These are phyloP conservation scores for Regulus satrapa DNA, from an alignment of 2,113 vertebrate species.

Conservation along the genomic window DNA sequence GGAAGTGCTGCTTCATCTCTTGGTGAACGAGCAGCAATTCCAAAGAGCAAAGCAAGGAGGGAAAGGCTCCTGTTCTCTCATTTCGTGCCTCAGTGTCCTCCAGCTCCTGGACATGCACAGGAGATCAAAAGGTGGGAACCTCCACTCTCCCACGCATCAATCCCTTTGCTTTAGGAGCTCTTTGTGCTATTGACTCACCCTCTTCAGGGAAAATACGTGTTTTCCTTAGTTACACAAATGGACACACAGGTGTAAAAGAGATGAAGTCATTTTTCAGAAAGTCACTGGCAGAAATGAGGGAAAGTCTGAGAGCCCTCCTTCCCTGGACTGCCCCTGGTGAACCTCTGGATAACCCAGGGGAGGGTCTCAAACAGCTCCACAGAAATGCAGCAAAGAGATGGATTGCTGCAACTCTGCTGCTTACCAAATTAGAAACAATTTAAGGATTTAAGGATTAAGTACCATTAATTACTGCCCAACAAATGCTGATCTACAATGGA, in stretches of 20 bases:
- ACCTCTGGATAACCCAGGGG: background rate
- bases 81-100: background rate
- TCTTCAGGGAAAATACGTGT: background rate
- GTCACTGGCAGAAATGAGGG: background rate
- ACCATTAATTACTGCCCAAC: slow-evolving; percentile 74
- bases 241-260: background rate
- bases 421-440: slow-evolving; percentile 71
- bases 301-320: background rate
- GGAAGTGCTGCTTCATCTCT: background rate
- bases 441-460: slow-evolving; percentile 70
- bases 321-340: background rate
- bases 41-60: background rate
- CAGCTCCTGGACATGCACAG: accelerated
- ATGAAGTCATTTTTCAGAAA: background rate
- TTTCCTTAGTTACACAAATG: background rate
- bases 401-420: slow-evolving; percentile 33
- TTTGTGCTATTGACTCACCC: background rate
- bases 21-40: background rate
- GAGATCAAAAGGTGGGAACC: background rate
- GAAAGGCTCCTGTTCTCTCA: background rate
- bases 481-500: slow-evolving; percentile 60
- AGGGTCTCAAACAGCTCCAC: background rate
- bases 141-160: background rate
- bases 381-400: background rate
- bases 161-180: background rate